A percentile compares a stretch with the other conserved stretches of the same genome.
phyloP scores from a whole-genome alignment of 2,888 invertebrate species.

The Ichneumoninae sp. region DNA sequence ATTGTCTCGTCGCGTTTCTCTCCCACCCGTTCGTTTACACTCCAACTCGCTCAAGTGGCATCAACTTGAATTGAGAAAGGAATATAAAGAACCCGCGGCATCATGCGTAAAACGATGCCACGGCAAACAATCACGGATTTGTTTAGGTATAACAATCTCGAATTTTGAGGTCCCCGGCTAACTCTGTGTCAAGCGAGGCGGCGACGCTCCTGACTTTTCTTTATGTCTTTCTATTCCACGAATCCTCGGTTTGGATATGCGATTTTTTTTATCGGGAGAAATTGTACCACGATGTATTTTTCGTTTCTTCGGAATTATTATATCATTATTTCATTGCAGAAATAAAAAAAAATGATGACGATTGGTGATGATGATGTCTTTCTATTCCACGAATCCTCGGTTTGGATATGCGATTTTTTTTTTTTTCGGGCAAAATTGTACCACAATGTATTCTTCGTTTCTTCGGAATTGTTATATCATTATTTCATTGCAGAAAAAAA shows the following conservation, averaged over 20 bases:
- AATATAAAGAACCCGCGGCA: constrained; percentile 83
- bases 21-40: constrained; percentile 78
- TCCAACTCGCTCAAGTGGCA: constrained; percentile 83
- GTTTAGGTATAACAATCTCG: constrained; percentile 83
- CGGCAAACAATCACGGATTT: constrained; percentile 84
- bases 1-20: constrained; percentile 51
- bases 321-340: too few relatives aligned
- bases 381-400: background rate
- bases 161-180: constrained; percentile 36
- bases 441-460: background rate
- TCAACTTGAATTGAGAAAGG: constrained; percentile 81
- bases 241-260: background rate
- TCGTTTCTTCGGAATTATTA: background rate
- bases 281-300: background rate
- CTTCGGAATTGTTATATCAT: background rate
- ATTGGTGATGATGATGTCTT: background rate
- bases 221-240: background rate
- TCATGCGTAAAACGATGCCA: constrained; percentile 85
- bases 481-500: too few relatives aligned
- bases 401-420: background rate
- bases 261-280: background rate
- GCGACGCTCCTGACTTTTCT: constrained; percentile 16
- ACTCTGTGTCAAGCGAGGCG: constrained; percentile 16
- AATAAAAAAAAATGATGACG: too few relatives aligned
- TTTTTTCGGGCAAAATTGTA: background rate